Percentiles rank a stretch among this genome's conserved stretches.
These are phyloP conservation scores for Poecile montanus DNA, from an alignment of 2,797 vertebrate species.

Conservation along the genomic window DNA sequence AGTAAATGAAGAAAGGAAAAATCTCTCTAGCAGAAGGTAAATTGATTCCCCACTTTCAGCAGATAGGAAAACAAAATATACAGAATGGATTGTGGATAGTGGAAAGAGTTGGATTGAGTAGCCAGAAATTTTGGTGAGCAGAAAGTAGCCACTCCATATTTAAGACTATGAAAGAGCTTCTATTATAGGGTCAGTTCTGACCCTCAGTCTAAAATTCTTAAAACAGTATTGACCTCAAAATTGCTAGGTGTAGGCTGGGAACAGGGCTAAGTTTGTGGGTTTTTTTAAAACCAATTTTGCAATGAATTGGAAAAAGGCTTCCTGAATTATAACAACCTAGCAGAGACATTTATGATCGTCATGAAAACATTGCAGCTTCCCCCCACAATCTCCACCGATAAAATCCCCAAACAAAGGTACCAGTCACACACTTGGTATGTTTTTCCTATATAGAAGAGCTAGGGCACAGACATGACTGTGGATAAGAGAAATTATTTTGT, in stretches of 20 bases:
- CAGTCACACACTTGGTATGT: background rate
- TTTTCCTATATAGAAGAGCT: background rate
- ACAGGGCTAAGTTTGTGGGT: background rate
- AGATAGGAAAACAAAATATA: background rate
- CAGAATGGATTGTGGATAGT: background rate
- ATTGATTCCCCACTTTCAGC: background rate
- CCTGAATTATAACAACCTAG: background rate
- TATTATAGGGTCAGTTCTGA: background rate
- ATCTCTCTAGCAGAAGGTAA: background rate
- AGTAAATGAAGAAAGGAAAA: background rate
- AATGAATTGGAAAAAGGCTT: background rate
- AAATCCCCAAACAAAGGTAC: background rate
- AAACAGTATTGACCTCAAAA: background rate
- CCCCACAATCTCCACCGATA: background rate
- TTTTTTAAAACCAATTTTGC: background rate
- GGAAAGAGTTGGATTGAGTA: background rate
- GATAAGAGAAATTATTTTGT: background rate
- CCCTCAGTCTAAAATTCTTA: background rate
- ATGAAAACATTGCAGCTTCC: background rate
- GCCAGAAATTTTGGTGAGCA: background rate
- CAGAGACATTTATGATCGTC: background rate
- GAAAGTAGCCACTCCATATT: background rate
- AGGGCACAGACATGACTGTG: background rate
- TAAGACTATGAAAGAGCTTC: background rate
- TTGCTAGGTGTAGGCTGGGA: background rate